These are phyloP conservation scores for Montipora capricornis DNA, from an alignment of 64 coral and sea anemone species.

Conservation along the genomic window DNA sequence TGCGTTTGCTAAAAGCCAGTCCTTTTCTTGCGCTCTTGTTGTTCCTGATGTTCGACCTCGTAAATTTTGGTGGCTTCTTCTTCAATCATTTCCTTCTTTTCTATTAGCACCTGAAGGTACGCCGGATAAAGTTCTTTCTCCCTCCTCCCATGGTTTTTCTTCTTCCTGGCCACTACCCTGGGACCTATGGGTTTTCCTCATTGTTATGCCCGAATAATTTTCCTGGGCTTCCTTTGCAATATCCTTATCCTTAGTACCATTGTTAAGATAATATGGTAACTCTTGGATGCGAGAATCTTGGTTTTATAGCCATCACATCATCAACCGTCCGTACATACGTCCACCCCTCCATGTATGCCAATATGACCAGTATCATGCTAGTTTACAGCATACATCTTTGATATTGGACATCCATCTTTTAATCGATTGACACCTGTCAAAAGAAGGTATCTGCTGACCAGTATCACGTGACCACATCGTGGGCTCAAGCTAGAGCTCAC, in stretches of 20 bases:
- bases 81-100: background rate
- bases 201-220: too few species aligned
- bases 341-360: too few species aligned
- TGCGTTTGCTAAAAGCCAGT: background rate
- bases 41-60: slow-evolving; percentile 19
- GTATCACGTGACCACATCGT: too few species aligned
- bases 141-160: background rate
- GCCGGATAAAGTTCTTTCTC: background rate
- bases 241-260: background rate
- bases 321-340: too few species aligned
- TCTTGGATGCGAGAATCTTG: too few species aligned
- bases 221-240: background rate
- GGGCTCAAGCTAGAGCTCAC: too few species aligned
- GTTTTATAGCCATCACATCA: too few species aligned
- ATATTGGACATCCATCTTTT: too few species aligned
- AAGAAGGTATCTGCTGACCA: too few species aligned
- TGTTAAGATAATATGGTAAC: background rate
- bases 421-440: too few species aligned
- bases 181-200: slow-evolving; percentile 36
- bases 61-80: slow-evolving; percentile 42
- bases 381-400: too few species aligned
- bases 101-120: background rate
- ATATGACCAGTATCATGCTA: too few species aligned
- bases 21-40: slow-evolving; percentile 6
- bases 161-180: slow-evolving; percentile 17